Evolutionary conservation across 2,888 invertebrate species (phyloP), one percentile per base, ranked within the genome.

Genomic region (Drosophila demipolita): DNA sequence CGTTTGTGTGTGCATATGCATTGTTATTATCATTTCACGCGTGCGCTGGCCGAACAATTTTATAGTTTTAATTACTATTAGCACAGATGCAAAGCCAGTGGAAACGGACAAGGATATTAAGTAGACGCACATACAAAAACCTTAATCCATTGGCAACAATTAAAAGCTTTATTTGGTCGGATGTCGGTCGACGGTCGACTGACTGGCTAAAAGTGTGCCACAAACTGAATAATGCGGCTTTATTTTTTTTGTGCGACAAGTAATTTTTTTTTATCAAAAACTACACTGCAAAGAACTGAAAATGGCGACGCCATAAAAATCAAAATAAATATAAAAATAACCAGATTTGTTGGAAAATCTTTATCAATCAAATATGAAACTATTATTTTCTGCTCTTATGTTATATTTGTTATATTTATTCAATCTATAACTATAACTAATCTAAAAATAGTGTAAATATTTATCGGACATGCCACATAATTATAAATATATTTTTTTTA

Each of bases 101-200:
- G 50, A 45, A 49, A 32, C 40, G 58, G 58, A 59, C 42, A 66
- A 38, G 52, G 50, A 84, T 79, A 87, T 89, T 89, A 85, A 84
- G 90, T 82, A 89, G 84, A 89, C 85, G 82, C 85, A 63, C 65
- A 72, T 66, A 75, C 73, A 65, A 77, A 83, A 83, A 77, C 82
- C 80, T 85, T 89, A 85, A 85, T 85, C 86, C 86, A 70, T 77
- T 88, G 75, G 86, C 80, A 79, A 89, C 90, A 87, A 89, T 88
- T 85, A 90, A 88, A 89, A 70, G 90, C 87, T 89, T 87, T 81
- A 78, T 78, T 78, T 73, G 73, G 55, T 65, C 62, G 68, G 48
- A 59, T 35, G 42, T 15, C 20, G 20, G 49, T n/a, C 29, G 52
- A n/a, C 62, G 12, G 50, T 65, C 38, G 3, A 23, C 23, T 23